A percentile compares a stretch with the other conserved stretches of the same genome.
Conservation (phyloP, 2,113 vertebrate genomes). For the Vombatus ursinus region DNA sequence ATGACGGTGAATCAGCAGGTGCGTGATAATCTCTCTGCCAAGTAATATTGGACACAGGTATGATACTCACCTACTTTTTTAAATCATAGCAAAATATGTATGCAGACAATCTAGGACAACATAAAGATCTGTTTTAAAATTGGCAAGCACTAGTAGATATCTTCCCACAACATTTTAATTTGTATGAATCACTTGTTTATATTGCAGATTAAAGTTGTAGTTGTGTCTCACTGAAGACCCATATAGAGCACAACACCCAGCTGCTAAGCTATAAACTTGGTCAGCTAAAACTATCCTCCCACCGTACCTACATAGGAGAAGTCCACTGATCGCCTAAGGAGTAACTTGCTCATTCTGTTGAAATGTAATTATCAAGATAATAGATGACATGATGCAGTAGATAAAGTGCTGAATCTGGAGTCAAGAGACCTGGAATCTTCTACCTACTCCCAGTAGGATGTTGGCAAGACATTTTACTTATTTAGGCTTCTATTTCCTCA, state of each 20-base stretch:
- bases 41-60: slow-evolving; percentile 20
- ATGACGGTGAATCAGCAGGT: slow-evolving; percentile 59
- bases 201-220: background rate
- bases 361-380: background rate
- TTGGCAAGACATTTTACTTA: background rate
- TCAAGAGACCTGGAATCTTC: background rate
- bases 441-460: background rate
- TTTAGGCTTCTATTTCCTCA: background rate
- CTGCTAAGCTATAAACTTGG: background rate
- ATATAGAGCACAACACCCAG: background rate
- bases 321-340: background rate
- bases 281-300: background rate
- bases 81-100: background rate
- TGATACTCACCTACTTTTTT: background rate
- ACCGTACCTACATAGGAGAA: background rate
- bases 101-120: background rate
- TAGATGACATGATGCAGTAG: background rate
- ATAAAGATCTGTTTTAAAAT: slow-evolving; percentile 10
- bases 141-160: background rate
- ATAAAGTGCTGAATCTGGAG: background rate
- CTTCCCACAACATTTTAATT: background rate
- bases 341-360: background rate
- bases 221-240: background rate
- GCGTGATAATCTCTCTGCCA: slow-evolving; percentile 10
- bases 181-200: background rate